Conservation (phyloP, 2,888 invertebrate genomes). For the Bursaphelenchus okinawaensis region DNA sequence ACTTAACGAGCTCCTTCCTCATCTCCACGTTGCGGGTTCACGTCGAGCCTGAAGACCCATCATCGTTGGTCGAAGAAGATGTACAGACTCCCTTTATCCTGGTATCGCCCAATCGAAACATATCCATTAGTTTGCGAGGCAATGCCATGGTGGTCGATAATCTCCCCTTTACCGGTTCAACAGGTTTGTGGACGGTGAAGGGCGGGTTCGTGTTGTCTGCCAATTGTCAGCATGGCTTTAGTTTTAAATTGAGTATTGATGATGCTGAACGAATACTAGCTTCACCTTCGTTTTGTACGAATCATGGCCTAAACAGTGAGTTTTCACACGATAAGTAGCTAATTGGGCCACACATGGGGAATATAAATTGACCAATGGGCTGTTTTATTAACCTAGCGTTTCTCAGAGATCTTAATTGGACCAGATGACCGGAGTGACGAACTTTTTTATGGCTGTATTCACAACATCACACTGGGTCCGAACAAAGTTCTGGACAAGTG, state of each 20-base stretch:
- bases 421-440: conserved; percentile 24
- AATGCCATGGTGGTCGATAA: conserved; percentile 24
- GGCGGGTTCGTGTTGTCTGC: conserved; percentile 2
- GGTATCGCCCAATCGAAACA: conserved; percentile 31
- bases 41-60: conserved; percentile 13
- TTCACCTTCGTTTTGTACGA: conserved; percentile 27
- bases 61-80: background rate
- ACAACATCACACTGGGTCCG: conserved; percentile 40
- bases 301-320: conserved; percentile 21
- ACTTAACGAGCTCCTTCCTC: conserved; percentile 22
- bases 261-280: conserved; percentile 18
- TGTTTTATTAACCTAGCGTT: background rate
- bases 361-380: background rate
- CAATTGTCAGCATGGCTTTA: conserved; percentile 28
- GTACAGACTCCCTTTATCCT: conserved; percentile 25
- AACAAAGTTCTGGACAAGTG: conserved; percentile 29
- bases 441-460: conserved; percentile 43
- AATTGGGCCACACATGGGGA: background rate
- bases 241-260: conserved; percentile 18
- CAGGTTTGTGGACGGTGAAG: background rate
- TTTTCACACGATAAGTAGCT: background rate
- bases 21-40: conserved; percentile 21
- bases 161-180: conserved; percentile 5
- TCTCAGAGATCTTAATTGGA: conserved; percentile 28
- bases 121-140: conserved; percentile 26